These are phyloP conservation scores for Eretmochelys imbricata DNA, from an alignment of 2,113 vertebrate genomes.

Conservation along the genomic window DNA sequence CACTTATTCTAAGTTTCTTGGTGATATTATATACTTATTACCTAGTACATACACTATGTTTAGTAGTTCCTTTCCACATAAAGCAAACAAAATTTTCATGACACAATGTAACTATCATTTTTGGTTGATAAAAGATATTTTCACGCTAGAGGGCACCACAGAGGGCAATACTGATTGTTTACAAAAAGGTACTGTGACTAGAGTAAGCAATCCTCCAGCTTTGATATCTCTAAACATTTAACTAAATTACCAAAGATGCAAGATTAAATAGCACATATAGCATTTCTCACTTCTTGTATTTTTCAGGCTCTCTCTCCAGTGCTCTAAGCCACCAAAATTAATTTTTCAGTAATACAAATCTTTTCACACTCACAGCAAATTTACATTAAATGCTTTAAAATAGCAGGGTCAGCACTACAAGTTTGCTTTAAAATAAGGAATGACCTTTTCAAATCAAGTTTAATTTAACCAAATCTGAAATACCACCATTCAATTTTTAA, in stretches of 20 bases:
- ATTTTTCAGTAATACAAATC: neutral
- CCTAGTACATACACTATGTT: neutral
- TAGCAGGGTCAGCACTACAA: neutral
- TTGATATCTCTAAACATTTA: neutral
- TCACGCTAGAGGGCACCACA: slow-evolving; percentile 29
- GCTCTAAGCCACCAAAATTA: neutral
- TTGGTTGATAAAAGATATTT: neutral
- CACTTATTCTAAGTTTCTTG: neutral
- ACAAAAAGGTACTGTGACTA: slow-evolving; percentile 15
- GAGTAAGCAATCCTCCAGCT: neutral
- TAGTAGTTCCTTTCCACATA: neutral
- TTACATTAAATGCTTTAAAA: neutral
- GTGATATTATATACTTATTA: neutral
- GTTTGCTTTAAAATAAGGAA: neutral
- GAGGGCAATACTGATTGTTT: slow-evolving; percentile 53
- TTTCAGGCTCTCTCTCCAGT: neutral
- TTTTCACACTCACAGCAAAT: neutral
- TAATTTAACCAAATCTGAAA: neutral
- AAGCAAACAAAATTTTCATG: neutral
- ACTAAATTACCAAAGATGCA: neutral
- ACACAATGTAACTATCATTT: neutral
- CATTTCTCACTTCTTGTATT: neutral
- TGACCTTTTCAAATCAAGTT: neutral
- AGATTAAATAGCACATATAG: neutral
- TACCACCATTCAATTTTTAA: neutral